phyloP scores from a whole-genome alignment of 2,113 vertebrate species.

The Oreochromis aureus region DNA sequence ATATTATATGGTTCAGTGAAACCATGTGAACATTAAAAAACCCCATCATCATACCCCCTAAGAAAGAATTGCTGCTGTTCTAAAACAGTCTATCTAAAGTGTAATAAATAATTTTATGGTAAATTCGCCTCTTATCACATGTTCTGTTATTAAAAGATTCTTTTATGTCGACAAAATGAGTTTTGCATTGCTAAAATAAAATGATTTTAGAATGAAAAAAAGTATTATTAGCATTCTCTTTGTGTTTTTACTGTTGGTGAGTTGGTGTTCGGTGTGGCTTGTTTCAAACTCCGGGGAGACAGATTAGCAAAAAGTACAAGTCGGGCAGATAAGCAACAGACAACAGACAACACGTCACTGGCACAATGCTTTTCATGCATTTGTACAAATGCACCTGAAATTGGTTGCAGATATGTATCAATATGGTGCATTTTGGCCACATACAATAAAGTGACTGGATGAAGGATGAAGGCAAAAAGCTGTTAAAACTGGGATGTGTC shows the following conservation, averaged over 20 bases:
- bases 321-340: background rate
- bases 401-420: background rate
- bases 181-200: background rate
- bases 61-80: background rate
- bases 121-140: too few relatives aligned
- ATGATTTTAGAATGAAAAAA: background rate
- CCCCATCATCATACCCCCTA: background rate
- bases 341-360: background rate
- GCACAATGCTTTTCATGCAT: background rate
- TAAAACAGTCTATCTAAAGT: background rate
- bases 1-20: background rate
- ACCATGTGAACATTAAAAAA: background rate
- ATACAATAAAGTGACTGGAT: background rate
- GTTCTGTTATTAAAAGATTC: background rate
- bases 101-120: background rate
- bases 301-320: background rate
- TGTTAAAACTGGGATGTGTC: background rate
- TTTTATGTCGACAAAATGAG: background rate
- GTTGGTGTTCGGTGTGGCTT: fast-evolving
- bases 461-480: background rate
- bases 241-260: background rate
- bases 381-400: background rate
- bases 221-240: background rate
- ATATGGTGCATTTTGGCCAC: background rate
- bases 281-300: background rate